Evolutionary conservation across 2,113 vertebrate genomes (phyloP), one percentile per base, ranked within the genome.

Genomic region (Chlamydotis undulata): DNA sequence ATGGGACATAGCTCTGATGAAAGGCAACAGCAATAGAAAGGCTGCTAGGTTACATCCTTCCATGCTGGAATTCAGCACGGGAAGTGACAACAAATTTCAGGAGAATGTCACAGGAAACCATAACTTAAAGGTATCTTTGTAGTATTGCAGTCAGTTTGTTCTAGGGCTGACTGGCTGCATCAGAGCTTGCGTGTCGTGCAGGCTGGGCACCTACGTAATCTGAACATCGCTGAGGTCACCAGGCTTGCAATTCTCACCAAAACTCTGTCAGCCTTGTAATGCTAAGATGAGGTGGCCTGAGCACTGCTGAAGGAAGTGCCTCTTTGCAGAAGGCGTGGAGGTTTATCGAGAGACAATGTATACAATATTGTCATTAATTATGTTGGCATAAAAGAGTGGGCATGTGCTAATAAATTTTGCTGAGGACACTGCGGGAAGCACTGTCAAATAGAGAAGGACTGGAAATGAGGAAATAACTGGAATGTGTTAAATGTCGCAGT

Each of bases 361-460:
- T 77, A 43, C 81, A 92, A 89, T 93, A 86, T 90, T 94, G 92
- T 89, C 55, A 52, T 74, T 89, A 59, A 89, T 92, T 96, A 70
- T 83, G 71, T 92, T 90, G 55, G 45, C 75, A 47, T 83, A 74
- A 69, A 41, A 88, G 64, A 88, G 83, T 56, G 45, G 61, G 56
- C 18, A 39, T 69, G 47, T 86, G 63, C 39, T 93, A 85, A 86
- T 83, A 69, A 75, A 85, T 76, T 79, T 75, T 91, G 33, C 63
- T 79, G 65, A 70, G 84, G 60, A 71, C 22, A 25, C 64, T 87
- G 78, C 91, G 65, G 93, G 81, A 92, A 59, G 59, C 41, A 61
- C 70, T 90, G 49, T 93, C 75, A 76, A 65, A 73, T 4, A 82
- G 28, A 89, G 60, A 26, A 67, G 21, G 61, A 52, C n/a, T 96